Evolutionary conservation across 2,888 invertebrate genomes (phyloP).

Genomic region (Actias luna): DNA sequence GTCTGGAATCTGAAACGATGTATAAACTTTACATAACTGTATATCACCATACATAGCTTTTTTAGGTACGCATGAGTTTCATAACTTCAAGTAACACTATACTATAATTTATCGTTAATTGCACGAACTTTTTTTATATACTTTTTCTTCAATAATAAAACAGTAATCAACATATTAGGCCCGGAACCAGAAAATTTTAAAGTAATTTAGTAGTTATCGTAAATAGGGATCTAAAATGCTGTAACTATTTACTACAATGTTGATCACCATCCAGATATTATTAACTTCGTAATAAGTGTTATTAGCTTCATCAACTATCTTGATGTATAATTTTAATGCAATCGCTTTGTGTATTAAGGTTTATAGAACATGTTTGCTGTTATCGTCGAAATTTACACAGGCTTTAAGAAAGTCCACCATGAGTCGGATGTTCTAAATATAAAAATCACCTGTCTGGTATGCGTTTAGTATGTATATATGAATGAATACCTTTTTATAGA

Average conservation of each 20-base stretch:
- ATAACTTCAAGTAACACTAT: background rate
- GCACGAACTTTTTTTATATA: background rate
- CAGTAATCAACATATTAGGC: background rate
- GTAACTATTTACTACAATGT: constrained; percentile 4
- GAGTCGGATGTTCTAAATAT: background rate
- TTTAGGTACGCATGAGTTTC: background rate
- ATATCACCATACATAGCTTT: background rate
- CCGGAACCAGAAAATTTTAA: constrained; percentile 6
- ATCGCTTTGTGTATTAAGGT: constrained; percentile 6
- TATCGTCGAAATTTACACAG: constrained; percentile 8
- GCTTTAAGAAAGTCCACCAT: constrained; percentile 1
- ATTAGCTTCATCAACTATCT: constrained; percentile 15
- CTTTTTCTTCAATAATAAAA: background rate
- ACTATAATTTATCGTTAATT: background rate
- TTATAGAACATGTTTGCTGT: constrained; percentile 3
- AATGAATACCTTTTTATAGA: too few species aligned
- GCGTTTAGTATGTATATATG: background rate
- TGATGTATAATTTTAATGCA: constrained; percentile 10
- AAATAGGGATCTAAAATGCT: constrained; percentile 5
- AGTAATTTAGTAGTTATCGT: constrained; percentile 5
- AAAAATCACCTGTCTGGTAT: background rate
- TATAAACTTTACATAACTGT: constrained; percentile 12
- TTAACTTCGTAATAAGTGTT: constrained; percentile 11
- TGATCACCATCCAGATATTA: constrained; percentile 4
- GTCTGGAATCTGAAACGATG: constrained; percentile 84